Evolutionary conservation across 1,140 invertebrate genomes (phyloP), one percentile per base, ranked within the genome.

Genomic region (Camponotus pennsylvanicus): DNA sequence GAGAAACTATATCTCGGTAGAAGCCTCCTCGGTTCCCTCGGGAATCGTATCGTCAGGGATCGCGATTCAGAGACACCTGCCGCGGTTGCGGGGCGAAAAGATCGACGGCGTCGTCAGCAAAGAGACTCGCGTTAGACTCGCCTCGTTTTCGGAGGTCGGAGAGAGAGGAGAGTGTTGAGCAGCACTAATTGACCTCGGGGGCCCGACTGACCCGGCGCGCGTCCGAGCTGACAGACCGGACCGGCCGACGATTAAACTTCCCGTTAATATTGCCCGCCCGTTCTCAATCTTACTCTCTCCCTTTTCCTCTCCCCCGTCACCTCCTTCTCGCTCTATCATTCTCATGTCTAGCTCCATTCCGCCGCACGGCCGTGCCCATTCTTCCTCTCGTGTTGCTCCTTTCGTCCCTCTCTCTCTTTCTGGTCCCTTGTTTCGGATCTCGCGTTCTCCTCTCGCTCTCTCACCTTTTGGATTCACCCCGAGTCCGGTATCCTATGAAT

Each of bases 111-210:
- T 87, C 91, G 87, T 87, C 57, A 75, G 77, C 64, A 21, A 71
- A 70, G 84, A 84, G 86, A 90, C 69, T 59, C 80, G 89, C 84
- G 87, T 90, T 86, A 85, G 79, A 83, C 88, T 90, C 85, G 88
- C 88, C 88, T 83, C 78, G 88, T 85, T 90, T 90, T 91, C 88
- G 87, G 89, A 89, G 90, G 86, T 89, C 86, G 86, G 75, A 87
- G 86, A 82, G 86, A 89, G 85, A 88, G 91, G 90, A 92, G 92
- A 94, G 93, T 94, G 93, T 94, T 94, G 94, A 95, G 93, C 93
- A 94, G 93, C 93, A 93, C 94, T 94, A 94, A 95, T 94, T 94
- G 94, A 95, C 94, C 94, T 94, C 92, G 87, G 89, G 92, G 92
- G 93, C 92, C 91, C 89, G 91, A 94, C 92, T 95, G 94, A 95